Evolutionary conservation across 2,888 invertebrate genomes (phyloP), one percentile per base, ranked within the genome.

Genomic region (Actias luna): DNA sequence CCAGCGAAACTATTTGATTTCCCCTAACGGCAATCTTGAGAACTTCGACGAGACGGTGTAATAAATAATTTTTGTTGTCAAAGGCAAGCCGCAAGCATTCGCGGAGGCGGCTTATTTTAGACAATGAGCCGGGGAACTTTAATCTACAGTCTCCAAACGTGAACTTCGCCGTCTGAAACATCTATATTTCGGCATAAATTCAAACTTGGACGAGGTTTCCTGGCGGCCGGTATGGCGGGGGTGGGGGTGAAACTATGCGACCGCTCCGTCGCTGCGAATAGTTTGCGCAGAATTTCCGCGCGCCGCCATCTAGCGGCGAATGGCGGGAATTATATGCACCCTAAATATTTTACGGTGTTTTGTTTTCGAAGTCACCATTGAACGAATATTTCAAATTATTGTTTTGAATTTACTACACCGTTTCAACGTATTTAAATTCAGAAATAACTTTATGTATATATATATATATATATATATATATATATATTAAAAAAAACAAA

Each of bases 151-250:
- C 67, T 33, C 70, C 68, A 73, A 61, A 65, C 65, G 63, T 61
- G 63, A 75, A 77, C 73, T 77, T 75, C 66, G 63, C 61, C 75
- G 70, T 69, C 67, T 61, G 36, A 42, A 55, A 39, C 60, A 60
- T 73, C 71, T 62, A 82, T 80, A 84, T 82, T 84, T 83, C 74
- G 79, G 78, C 83, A 83, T 84, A 84, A 85, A 85, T 84, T 83
- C 80, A 76, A 84, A 84, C 74, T 80, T 79, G 61, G 61, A 55
- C 61, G 16, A 83, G 84, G 84, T 83, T 82, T 79, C 74, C 82
- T 83, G 74, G 66, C 58, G 65, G 63, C 65, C 10, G 46, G 46
- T 10, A 50, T 50, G 46, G n/a, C n/a, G n/a, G n/a, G n/a, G 42
- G 18, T 25, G 61, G 63, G 64, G 69, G 64, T n/a, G 67, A 42